A percentile compares a stretch with the other conserved stretches of the same genome.
Evolutionary conservation across 2,113 vertebrate genomes (phyloP).

Genomic region (Rhadina sibilatrix): DNA sequence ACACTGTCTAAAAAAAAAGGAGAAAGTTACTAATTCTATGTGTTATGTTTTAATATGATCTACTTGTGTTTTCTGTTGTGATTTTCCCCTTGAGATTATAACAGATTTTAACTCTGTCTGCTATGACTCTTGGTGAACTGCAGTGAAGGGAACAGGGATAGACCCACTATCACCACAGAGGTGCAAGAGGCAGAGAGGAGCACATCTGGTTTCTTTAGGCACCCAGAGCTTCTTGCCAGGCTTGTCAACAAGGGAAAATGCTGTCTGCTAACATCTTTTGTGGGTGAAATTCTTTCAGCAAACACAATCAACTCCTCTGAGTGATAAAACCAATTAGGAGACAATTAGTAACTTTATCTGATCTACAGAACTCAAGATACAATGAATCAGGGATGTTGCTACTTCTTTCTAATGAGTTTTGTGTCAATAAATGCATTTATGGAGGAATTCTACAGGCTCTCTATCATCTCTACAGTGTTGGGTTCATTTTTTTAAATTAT

Average conservation of each 20-base stretch:
- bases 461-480: background rate
- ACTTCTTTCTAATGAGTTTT: background rate
- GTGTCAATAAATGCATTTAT: background rate
- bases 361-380: background rate
- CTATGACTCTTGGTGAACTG: background rate
- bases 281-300: background rate
- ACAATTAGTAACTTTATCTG: background rate
- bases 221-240: background rate
- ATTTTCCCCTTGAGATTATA: fast-evolving
- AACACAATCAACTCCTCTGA: background rate
- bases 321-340: background rate
- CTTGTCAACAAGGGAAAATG: background rate
- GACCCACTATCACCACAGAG: background rate
- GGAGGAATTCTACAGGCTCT: background rate
- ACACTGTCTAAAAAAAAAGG: background rate
- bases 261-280: background rate
- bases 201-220: background rate
- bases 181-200: background rate
- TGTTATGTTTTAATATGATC: background rate
- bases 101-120: background rate
- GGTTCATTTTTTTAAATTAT: fast-evolving
- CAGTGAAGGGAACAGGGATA: background rate
- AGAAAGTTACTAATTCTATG: background rate
- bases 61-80: background rate
- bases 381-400: background rate